Percentiles rank a stretch among this genome's conserved stretches.
Evolutionary conservation across 2,113 vertebrate species (phyloP).

Genomic region (Lota lota): DNA sequence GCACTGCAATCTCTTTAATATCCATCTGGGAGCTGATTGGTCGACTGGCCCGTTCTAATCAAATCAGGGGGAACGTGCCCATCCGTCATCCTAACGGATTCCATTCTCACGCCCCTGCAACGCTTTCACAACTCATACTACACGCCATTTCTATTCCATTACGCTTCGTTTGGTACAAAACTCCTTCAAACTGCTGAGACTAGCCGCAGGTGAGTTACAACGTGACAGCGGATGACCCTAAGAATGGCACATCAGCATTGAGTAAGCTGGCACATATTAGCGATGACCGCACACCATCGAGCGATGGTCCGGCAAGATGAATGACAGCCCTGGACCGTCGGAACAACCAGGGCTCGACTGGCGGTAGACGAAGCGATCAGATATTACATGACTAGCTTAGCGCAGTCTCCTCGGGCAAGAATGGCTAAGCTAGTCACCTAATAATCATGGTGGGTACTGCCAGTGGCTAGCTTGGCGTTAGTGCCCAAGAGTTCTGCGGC

Average conservation of each 20-base stretch:
- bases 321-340: no score
- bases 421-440: no score
- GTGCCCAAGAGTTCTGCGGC: conserved; percentile 46
- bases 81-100: conserved; percentile 19
- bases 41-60: conserved; percentile 30
- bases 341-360: no score
- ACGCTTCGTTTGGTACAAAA: conserved; percentile 13
- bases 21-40: conserved; percentile 51
- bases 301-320: no score
- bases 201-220: conserved; percentile 16
- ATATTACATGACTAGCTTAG: no score
- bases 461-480: conserved; percentile 15
- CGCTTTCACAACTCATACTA: conserved; percentile 28
- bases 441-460: not conserved
- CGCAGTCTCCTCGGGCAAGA: no score
- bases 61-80: conserved; percentile 36
- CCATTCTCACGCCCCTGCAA: conserved; percentile 4
- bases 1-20: conserved; percentile 57
- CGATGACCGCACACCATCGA: no score
- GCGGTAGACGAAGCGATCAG: no score
- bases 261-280: no score
- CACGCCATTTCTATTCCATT: conserved; percentile 37
- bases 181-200: conserved; percentile 27
- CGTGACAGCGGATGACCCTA: conserved; percentile 2
- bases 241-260: conserved; percentile 29